Percentiles rank a stretch among this genome's conserved stretches.
phyloP scores from a whole-genome alignment of 2,113 vertebrate genomes.

The Lontra canadensis region DNA sequence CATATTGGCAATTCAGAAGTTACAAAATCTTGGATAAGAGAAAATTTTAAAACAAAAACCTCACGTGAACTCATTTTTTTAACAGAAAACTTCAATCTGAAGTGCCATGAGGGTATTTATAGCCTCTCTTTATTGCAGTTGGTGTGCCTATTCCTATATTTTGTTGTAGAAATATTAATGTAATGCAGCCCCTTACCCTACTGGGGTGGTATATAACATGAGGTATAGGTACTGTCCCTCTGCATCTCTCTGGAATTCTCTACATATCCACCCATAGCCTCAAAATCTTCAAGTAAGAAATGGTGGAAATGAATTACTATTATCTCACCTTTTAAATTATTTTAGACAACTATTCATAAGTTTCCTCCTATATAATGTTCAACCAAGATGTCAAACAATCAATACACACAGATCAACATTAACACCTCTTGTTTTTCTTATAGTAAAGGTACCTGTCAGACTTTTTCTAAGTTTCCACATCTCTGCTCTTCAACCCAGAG shows the following conservation, averaged over 20 bases:
- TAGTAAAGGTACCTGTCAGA: not conserved
- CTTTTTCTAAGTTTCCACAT: conserved; percentile 37
- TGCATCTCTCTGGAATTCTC: not conserved
- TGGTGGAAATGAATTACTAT: not conserved
- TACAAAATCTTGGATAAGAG: not conserved
- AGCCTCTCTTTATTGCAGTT: not conserved
- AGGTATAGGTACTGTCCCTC: not conserved
- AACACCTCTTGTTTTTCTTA: not conserved
- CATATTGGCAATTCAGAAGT: not conserved
- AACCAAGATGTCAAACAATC: conserved; percentile 3
- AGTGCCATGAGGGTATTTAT: not conserved
- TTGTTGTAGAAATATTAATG: not conserved
- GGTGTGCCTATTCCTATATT: not conserved
- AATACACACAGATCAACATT: not conserved
- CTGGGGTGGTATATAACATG: not conserved
- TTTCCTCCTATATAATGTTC: not conserved
- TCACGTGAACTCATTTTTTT: not conserved
- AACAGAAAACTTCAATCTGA: not conserved
- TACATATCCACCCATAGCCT: not conserved
- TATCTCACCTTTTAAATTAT: not conserved
- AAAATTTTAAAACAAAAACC: not conserved
- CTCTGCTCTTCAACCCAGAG: conserved; percentile 37
- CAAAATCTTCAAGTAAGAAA: not conserved
- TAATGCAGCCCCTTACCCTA: not conserved
- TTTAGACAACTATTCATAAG: not conserved